phyloP scores from a whole-genome alignment of 2,888 invertebrate genomes.

The Sylvicola cinctus region DNA sequence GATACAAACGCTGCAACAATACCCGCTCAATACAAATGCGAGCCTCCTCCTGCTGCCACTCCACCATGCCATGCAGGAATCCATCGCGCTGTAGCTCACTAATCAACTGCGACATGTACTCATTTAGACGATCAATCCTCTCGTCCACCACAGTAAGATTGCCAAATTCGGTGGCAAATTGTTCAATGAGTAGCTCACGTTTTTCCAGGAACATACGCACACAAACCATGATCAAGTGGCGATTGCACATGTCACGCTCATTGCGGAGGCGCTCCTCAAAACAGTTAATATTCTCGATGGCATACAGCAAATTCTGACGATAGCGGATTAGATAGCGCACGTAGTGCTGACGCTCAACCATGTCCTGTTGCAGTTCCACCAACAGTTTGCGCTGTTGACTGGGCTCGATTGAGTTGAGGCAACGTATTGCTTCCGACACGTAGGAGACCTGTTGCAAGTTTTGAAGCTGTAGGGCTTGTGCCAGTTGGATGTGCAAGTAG shows the following conservation, averaged over 20 bases:
- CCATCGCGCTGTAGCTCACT: constrained; percentile 47
- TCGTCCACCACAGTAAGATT: constrained; percentile 68
- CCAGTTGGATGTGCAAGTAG: constrained; percentile 52
- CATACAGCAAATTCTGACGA: constrained; percentile 56
- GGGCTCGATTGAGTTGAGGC: constrained; percentile 49
- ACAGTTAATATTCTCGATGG: constrained; percentile 49
- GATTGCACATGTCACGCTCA: constrained; percentile 50
- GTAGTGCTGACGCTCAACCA: constrained; percentile 55
- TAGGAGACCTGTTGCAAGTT: constrained; percentile 58
- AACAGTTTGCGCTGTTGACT: constrained; percentile 52
- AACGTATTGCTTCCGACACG: constrained; percentile 64
- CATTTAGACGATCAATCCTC: constrained; percentile 72
- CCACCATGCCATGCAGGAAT: constrained; percentile 44
- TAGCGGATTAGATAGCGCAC: constrained; percentile 63
- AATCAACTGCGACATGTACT: constrained; percentile 51
- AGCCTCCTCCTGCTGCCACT: constrained; percentile 49
- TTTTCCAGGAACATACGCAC: constrained; percentile 64
- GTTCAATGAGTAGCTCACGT: constrained; percentile 46
- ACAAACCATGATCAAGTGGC: constrained; percentile 53
- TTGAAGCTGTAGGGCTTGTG: constrained; percentile 62
- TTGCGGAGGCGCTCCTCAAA: constrained; percentile 35
- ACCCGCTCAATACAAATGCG: constrained; percentile 71
- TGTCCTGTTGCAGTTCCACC: constrained; percentile 52
- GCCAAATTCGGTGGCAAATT: constrained; percentile 64
- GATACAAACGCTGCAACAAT: constrained; percentile 80